phyloP scores from a whole-genome alignment of 2,113 vertebrate species.

The Heterotis niloticus region DNA sequence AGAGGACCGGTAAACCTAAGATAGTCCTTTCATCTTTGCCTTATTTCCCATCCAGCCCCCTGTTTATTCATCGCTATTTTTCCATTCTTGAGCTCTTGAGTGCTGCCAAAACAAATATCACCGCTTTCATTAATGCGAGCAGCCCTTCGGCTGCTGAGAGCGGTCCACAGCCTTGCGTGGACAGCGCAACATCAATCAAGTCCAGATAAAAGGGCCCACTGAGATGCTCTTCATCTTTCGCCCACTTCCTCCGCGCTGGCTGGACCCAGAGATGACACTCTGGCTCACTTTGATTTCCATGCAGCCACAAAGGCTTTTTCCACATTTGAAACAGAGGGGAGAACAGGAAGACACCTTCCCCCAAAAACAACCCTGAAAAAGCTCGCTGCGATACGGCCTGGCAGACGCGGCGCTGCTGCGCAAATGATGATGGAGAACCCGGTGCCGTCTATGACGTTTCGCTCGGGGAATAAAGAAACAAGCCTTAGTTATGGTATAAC shows the following conservation, averaged over 20 bases:
- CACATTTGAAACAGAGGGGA: background rate
- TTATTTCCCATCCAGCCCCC: constrained; percentile 34
- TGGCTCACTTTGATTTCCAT: background rate
- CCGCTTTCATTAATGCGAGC: constrained; percentile 64
- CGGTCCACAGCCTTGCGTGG: constrained; percentile 29
- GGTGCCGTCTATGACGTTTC: background rate
- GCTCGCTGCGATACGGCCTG: too few species aligned
- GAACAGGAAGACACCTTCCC: background rate
- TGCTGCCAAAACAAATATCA: constrained; percentile 68
- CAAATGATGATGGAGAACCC: background rate
- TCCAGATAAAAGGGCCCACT: constrained; percentile 65
- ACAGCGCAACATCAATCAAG: constrained; percentile 50
- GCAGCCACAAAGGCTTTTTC: background rate
- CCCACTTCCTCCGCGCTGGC: too few species aligned
- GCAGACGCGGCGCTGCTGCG: too few species aligned
- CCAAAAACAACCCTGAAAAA: too few species aligned
- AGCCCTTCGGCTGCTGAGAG: constrained; percentile 47
- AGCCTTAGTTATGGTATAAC: too few species aligned
- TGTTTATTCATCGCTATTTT: constrained; percentile 42
- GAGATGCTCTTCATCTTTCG: background rate
- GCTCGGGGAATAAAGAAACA: background rate
- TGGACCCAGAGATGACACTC: background rate
- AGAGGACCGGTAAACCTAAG: background rate
- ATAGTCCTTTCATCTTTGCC: constrained; percentile 63
- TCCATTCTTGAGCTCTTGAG: constrained; percentile 55